A percentile compares a stretch with the other conserved stretches of the same genome.
Conservation (phyloP, 2,888 invertebrate genomes). For the Drosophila kambysellisi region DNA sequence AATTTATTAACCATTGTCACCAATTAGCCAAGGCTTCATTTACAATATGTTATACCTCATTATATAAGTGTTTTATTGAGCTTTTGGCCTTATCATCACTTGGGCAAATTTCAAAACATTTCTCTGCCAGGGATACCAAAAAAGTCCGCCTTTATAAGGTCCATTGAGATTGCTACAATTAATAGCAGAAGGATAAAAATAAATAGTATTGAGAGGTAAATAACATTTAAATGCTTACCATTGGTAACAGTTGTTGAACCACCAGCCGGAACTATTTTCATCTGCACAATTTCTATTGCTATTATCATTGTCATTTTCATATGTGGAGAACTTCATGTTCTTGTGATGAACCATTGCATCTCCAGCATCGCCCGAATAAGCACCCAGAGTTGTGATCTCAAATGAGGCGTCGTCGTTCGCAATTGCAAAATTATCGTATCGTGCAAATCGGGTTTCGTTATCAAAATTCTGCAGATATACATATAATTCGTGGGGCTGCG, state of each 20-base stretch:
- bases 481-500: conserved; percentile 86
- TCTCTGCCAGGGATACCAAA: conserved; percentile 88
- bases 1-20: background rate
- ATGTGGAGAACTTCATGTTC: conserved; percentile 89
- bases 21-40: background rate
- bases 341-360: conserved; percentile 89
- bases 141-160: conserved; percentile 84
- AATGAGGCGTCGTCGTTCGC: conserved; percentile 89
- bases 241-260: conserved; percentile 90
- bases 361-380: conserved; percentile 88
- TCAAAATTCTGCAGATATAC: conserved; percentile 88
- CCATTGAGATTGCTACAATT: conserved; percentile 88
- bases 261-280: conserved; percentile 90
- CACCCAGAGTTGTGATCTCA: conserved; percentile 88
- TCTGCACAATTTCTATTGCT: conserved; percentile 86
- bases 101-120: conserved; percentile 87
- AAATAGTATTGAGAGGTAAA: background rate
- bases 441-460: conserved; percentile 87
- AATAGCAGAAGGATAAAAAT: background rate
- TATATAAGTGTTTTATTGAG: background rate
- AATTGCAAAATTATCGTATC: conserved; percentile 88
- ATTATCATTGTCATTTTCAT: conserved; percentile 88
- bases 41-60: background rate
- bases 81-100: conserved; percentile 86
- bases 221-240: conserved; percentile 84